phyloP scores from a whole-genome alignment of 1,140 invertebrate species.

The Periplaneta americana region DNA sequence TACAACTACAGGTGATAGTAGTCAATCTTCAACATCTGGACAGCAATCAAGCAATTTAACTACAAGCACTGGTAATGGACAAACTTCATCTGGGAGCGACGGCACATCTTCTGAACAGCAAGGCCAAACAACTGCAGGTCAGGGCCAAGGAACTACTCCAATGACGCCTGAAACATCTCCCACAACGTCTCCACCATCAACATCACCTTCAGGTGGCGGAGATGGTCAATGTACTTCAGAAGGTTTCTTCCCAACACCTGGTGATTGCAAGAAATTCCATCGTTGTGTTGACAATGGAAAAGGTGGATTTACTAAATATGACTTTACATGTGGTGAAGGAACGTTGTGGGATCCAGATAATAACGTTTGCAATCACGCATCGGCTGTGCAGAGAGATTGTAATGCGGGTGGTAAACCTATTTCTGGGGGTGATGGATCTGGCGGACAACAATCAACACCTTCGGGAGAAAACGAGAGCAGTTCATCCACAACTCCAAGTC shows the following conservation, averaged over 20 bases:
- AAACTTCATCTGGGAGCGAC: neutral
- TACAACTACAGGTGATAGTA: neutral
- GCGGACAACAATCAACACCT: neutral
- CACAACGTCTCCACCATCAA: neutral
- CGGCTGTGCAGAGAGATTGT: constrained; percentile 27
- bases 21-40: neutral
- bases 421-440: neutral
- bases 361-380: constrained; percentile 53
- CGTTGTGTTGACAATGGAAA: constrained; percentile 55
- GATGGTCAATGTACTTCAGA: constrained; percentile 22
- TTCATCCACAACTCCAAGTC: neutral
- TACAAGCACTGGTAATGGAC: constrained; percentile 5
- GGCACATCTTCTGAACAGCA: neutral
- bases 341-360: constrained; percentile 57
- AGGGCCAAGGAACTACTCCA: neutral
- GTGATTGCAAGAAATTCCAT: constrained; percentile 60
- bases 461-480: neutral
- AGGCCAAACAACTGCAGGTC: neutral
- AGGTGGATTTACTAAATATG: constrained; percentile 48
- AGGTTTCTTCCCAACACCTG: constrained; percentile 44
- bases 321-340: constrained; percentile 57
- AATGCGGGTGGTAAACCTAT: neutral
- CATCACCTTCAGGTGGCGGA: neutral
- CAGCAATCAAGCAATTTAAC: constrained; percentile 7
- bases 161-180: neutral